Conservation (phyloP, 1,140 invertebrate genomes). For the Eumaeus atala region DNA sequence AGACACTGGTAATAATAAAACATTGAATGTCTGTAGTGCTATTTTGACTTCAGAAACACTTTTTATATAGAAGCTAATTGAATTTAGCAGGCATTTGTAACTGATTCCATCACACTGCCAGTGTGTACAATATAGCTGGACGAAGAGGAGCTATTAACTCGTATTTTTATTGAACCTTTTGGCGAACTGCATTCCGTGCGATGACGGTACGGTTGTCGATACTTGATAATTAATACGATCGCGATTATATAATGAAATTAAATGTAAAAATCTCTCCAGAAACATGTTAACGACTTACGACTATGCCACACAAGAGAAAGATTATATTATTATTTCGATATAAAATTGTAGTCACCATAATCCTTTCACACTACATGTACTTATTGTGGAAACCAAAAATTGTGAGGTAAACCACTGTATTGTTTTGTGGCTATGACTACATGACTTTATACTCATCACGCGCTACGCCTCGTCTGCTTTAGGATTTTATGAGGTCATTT, state of each 20-base stretch:
- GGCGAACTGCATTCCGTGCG: conserved; percentile 45
- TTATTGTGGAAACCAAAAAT: too few species aligned
- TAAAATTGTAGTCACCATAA: background rate
- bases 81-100: conserved; percentile 14
- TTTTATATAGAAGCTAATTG: conserved; percentile 1
- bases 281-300: conserved; percentile 9
- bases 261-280: conserved; percentile 5
- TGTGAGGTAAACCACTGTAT: too few species aligned
- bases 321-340: conserved; percentile 8
- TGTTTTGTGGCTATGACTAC: too few species aligned
- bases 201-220: conserved; percentile 13
- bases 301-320: background rate
- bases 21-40: too few species aligned
- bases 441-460: too few species aligned
- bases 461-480: too few species aligned
- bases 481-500: too few species aligned
- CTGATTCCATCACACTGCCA: conserved; percentile 48
- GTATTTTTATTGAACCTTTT: conserved; percentile 58
- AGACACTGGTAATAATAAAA: too few species aligned
- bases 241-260: conserved; percentile 9
- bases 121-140: conserved; percentile 49
- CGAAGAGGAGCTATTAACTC: conserved; percentile 57
- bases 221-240: conserved; percentile 9
- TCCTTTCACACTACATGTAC: too few species aligned
- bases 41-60: conserved; percentile 1